A percentile compares a stretch with the other conserved stretches of the same genome.
Conservation (phyloP, 2,113 vertebrate genomes). For the Hypomesus transpacificus region DNA sequence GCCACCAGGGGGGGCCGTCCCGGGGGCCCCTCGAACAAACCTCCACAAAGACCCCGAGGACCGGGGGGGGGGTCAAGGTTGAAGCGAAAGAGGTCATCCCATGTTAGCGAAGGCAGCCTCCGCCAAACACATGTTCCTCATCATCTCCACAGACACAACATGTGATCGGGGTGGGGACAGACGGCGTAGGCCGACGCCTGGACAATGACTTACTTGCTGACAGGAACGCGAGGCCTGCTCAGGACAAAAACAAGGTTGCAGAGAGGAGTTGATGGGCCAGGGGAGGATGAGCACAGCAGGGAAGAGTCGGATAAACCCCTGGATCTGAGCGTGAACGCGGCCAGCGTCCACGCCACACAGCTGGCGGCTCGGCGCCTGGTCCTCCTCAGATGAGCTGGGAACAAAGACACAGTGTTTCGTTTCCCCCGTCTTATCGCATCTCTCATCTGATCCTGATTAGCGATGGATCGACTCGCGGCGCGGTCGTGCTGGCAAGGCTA, state of each 20-base stretch:
- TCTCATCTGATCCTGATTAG: constrained; percentile 35
- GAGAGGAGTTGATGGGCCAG: not conserved
- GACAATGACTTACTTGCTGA: not conserved
- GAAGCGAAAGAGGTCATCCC: constrained; percentile 33
- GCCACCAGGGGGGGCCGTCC: constrained; percentile 22
- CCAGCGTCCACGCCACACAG: constrained; percentile 38
- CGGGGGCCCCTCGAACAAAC: constrained; percentile 9
- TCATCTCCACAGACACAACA: constrained; percentile 40
- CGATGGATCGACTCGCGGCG: constrained; percentile 15
- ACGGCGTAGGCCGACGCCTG: constrained; percentile 10
- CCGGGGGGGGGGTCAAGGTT: constrained; percentile 36
- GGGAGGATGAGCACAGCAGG: not conserved
- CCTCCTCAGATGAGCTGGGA: constrained; percentile 23
- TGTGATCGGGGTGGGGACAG: constrained; percentile 29
- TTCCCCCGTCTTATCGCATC: constrained; percentile 16
- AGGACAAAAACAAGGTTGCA: constrained; percentile 13
- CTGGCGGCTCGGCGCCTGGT: constrained; percentile 30
- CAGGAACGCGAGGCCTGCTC: not conserved
- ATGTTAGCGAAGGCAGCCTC: constrained; percentile 28
- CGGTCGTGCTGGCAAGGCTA: not conserved
- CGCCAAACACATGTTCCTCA: constrained; percentile 52
- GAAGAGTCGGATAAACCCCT: not conserved
- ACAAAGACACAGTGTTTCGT: constrained; percentile 22
- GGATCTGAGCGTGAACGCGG: constrained; percentile 24
- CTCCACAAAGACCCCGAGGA: constrained; percentile 28